These are phyloP conservation scores for Lepidotrigona ventralis DNA, from an alignment of 1,140 invertebrate genomes.

Conservation along the genomic window DNA sequence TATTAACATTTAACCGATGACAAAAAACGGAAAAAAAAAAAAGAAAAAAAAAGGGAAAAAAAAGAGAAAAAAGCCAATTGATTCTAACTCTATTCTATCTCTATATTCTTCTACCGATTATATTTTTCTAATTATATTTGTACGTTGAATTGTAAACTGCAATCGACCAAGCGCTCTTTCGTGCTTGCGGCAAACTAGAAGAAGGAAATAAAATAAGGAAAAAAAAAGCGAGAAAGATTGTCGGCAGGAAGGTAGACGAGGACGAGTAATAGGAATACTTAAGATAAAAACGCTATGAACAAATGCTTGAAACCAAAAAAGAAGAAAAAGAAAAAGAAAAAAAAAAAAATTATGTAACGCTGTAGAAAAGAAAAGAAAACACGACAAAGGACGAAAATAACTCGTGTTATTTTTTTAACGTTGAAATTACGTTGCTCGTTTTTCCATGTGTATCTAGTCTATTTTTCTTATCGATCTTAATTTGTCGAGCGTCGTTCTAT, in stretches of 20 bases:
- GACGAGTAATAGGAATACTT: conserved; percentile 34
- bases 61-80: conserved; percentile 55
- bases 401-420: conserved; percentile 57
- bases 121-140: conserved; percentile 81
- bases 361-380: background rate
- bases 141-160: conserved; percentile 79
- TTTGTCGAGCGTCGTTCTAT: conserved; percentile 15
- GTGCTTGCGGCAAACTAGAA: conserved; percentile 66
- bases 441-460: conserved; percentile 48
- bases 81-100: conserved; percentile 79
- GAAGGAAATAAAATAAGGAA: background rate
- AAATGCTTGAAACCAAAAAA: background rate
- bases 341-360: background rate
- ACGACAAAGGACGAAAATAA: background rate
- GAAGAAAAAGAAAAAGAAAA: background rate
- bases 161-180: conserved; percentile 73
- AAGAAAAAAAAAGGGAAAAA: background rate
- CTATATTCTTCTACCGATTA: conserved; percentile 80
- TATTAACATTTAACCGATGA: conserved; percentile 51
- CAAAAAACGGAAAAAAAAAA: background rate
- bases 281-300: background rate
- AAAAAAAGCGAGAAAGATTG: background rate
- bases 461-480: conserved; percentile 42
- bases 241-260: conserved; percentile 4
- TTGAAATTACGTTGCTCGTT: conserved; percentile 65